Evolutionary conservation across 2,113 vertebrate genomes (phyloP).

Genomic region (Meles meles): DNA sequence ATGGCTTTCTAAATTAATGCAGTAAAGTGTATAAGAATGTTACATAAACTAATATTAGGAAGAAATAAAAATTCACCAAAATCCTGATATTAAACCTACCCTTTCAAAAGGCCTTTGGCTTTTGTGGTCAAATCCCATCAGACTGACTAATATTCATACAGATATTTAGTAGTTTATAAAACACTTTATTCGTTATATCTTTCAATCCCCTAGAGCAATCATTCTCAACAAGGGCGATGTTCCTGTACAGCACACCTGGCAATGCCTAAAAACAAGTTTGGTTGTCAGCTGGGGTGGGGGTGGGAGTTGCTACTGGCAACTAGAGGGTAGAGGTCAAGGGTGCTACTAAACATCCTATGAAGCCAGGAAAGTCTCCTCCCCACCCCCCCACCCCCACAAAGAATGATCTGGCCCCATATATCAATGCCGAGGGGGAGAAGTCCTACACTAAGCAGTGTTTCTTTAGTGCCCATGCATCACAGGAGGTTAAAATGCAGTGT

Average conservation of each 20-base stretch:
- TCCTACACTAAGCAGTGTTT: neutral
- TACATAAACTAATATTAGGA: neutral
- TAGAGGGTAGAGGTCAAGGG: neutral
- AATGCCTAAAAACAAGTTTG: neutral
- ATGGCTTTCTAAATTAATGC: slow-evolving; percentile 16
- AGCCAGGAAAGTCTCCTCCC: neutral
- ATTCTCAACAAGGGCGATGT: neutral
- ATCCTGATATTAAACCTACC: neutral
- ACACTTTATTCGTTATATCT: neutral
- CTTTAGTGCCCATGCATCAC: neutral
- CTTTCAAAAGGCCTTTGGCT: neutral
- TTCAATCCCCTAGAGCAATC: neutral
- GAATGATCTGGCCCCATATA: neutral
- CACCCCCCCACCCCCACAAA: too few relatives aligned
- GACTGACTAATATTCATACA: neutral
- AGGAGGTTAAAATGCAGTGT: neutral
- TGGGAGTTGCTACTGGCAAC: neutral
- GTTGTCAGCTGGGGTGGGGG: neutral
- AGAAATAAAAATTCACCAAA: slow-evolving; percentile 42
- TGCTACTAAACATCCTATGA: neutral
- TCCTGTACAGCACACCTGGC: neutral
- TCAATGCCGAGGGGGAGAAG: neutral
- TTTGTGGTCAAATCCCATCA: neutral
- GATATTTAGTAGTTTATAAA: slow-evolving; percentile 4
- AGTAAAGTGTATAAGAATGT: neutral